Conservation (phyloP, 2,888 invertebrate species). For the Nasonia oneida region DNA sequence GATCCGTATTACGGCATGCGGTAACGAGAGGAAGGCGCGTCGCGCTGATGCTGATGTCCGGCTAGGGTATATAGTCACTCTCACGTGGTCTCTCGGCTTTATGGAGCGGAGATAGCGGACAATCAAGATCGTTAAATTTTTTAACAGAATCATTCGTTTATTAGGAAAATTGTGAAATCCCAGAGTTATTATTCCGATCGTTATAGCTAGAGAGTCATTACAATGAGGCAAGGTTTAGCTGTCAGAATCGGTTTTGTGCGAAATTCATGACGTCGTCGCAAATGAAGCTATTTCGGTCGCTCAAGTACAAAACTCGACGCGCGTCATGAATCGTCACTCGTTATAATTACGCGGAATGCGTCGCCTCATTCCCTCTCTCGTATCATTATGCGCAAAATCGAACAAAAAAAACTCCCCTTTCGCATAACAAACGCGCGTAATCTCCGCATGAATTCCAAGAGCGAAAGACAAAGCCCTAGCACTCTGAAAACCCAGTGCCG, state of each 20-base stretch:
- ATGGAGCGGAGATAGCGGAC: background rate
- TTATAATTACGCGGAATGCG: background rate
- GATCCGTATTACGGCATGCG: conserved; percentile 32
- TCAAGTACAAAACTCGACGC: background rate
- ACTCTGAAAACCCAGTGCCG: background rate
- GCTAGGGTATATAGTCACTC: background rate
- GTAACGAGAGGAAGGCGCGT: background rate
- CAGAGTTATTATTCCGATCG: no score
- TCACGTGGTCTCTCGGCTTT: background rate
- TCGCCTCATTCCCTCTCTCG: background rate
- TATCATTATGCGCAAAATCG: background rate
- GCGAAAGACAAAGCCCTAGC: background rate
- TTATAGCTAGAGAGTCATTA: no score
- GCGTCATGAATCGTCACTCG: background rate
- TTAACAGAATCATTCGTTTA: background rate
- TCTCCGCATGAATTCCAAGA: background rate
- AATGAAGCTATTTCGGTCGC: background rate
- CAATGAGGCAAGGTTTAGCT: background rate
- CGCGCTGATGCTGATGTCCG: background rate
- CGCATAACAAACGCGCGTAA: background rate
- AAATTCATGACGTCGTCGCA: background rate
- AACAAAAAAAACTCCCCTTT: background rate
- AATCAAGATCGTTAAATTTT: background rate
- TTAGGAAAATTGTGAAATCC: background rate
- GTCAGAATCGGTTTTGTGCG: background rate